Percentiles rank a stretch among this genome's conserved stretches.
These are phyloP conservation scores for Apamea epomidion DNA, from an alignment of 2,888 invertebrate genomes.

Conservation along the genomic window DNA sequence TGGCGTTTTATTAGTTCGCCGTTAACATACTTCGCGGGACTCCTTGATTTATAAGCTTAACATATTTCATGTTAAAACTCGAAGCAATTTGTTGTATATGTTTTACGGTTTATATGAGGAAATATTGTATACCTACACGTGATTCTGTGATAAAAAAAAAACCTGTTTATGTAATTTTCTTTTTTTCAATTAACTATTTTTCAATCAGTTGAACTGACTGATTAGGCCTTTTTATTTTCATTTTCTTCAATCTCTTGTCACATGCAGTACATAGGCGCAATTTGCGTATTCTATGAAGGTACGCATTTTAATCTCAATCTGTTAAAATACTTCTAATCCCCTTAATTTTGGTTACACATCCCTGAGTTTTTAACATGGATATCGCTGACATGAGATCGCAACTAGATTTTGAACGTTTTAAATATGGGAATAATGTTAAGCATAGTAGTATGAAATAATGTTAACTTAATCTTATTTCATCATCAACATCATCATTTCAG, in stretches of 20 bases:
- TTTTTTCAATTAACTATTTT: not conserved
- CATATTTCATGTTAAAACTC: conserved; percentile 61
- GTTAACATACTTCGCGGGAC: conserved; percentile 49
- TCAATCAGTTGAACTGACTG: not conserved
- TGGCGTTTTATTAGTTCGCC: conserved; percentile 66
- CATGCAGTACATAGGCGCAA: not conserved
- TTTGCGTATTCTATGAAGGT: not conserved
- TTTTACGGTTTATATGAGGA: conserved; percentile 8
- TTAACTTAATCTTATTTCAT: not conserved
- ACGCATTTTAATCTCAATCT: not conserved
- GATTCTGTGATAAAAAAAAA: not conserved
- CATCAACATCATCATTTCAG: no score
- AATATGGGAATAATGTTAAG: not conserved
- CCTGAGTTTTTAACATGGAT: not conserved
- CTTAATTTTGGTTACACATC: no score
- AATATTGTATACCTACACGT: not conserved
- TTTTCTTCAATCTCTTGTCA: not conserved
- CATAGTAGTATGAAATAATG: not conserved
- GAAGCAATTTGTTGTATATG: conserved; percentile 35
- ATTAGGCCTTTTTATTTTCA: not conserved
- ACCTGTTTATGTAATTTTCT: not conserved
- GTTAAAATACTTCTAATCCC: not conserved
- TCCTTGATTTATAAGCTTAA: conserved; percentile 60
- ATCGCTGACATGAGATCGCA: not conserved
- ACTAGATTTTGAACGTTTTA: not conserved